Percentiles rank a stretch among this genome's conserved stretches.
These are phyloP conservation scores for Scaptodrosophila lebanonensis DNA, from an alignment of 1,140 invertebrate genomes.

Conservation along the genomic window DNA sequence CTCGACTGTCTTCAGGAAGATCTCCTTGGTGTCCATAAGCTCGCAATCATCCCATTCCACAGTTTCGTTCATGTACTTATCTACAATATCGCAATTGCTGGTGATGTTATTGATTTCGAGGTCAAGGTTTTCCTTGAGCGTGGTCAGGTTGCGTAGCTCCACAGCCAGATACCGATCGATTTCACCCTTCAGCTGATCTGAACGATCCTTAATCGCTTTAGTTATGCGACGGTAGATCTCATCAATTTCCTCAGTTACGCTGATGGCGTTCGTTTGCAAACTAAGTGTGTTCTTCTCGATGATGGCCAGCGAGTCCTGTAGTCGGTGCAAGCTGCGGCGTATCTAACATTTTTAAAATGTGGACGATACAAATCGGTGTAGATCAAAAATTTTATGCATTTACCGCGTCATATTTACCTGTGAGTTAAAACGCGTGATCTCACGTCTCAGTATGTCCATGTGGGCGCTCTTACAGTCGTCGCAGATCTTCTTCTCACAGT, in stretches of 20 bases:
- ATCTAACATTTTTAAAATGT: too few species aligned
- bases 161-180: constrained; percentile 91
- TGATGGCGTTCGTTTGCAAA: constrained; percentile 89
- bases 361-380: too few species aligned
- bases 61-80: constrained; percentile 93
- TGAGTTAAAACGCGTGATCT: constrained; percentile 95
- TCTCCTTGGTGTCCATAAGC: constrained; percentile 95
- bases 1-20: constrained; percentile 94
- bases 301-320: constrained; percentile 89
- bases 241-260: constrained; percentile 93
- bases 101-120: constrained; percentile 94
- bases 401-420: constrained; percentile 81
- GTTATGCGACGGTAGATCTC: constrained; percentile 92
- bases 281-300: constrained; percentile 91
- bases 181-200: constrained; percentile 91
- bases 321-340: constrained; percentile 88
- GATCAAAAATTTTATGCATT: not conserved
- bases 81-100: constrained; percentile 97
- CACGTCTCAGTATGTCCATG: constrained; percentile 95
- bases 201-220: constrained; percentile 94
- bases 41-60: constrained; percentile 92
- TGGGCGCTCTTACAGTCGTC: constrained; percentile 94
- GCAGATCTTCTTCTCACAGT: constrained; percentile 96
- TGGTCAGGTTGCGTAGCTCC: constrained; percentile 88
- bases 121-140: constrained; percentile 94